Conservation (phyloP, 2,113 vertebrate species). For the Ahaetulla prasina region DNA sequence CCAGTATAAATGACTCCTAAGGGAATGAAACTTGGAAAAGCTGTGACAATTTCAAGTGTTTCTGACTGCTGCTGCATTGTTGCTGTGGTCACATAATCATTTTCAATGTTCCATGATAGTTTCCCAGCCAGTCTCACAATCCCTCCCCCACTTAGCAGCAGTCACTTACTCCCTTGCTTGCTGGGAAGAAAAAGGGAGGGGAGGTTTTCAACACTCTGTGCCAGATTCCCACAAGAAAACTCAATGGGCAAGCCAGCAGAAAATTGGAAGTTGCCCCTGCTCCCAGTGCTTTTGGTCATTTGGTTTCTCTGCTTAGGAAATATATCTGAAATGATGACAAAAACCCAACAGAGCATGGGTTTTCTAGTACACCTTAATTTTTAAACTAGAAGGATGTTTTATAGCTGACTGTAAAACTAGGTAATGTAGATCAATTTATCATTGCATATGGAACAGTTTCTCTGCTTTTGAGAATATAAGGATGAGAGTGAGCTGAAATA, state of each 20-base stretch:
- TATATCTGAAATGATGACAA: not conserved
- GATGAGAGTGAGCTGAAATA: not conserved
- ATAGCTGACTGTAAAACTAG: not conserved
- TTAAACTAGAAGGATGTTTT: not conserved
- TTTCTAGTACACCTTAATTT: not conserved
- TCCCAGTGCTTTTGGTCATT: not conserved
- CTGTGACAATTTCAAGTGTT: not conserved
- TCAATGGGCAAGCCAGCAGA: not conserved
- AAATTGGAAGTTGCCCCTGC: not conserved
- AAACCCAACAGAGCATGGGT: not conserved
- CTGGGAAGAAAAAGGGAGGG: not conserved
- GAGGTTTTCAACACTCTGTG: not conserved
- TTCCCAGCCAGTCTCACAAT: not conserved
- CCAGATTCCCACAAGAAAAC: not conserved
- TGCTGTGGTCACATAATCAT: not conserved
- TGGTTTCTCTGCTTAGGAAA: not conserved
- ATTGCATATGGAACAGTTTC: not conserved
- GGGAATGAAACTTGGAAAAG: not conserved
- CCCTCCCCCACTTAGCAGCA: not conserved
- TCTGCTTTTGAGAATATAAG: not conserved
- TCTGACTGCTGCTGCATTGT: not conserved
- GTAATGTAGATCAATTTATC: not conserved
- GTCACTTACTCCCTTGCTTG: not conserved
- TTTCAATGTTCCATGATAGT: not conserved
- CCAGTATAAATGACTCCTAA: not conserved